Percentiles rank a stretch among this genome's conserved stretches.
These are phyloP conservation scores for Drosophila anomalata DNA, from an alignment of 2,888 invertebrate species.

Conservation along the genomic window DNA sequence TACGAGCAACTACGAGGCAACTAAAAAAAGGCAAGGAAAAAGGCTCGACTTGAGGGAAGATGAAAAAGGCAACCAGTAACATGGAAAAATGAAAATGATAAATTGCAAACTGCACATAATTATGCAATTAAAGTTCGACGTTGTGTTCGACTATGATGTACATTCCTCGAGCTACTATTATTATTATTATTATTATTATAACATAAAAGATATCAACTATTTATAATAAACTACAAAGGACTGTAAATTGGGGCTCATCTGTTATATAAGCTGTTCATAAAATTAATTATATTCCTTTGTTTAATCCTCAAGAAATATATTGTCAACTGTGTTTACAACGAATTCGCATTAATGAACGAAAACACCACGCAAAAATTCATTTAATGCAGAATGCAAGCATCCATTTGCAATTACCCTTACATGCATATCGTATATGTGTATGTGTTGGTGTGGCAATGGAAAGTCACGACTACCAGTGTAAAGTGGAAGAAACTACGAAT, in stretches of 20 bases:
- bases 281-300: not conserved
- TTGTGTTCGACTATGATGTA: conserved; percentile 55
- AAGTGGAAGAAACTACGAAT: conserved; percentile 71
- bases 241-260: not conserved
- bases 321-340: conserved; percentile 18
- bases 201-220: no score
- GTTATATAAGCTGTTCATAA: not conserved
- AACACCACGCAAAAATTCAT: conserved; percentile 26
- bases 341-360: conserved; percentile 45
- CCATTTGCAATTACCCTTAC: conserved; percentile 14
- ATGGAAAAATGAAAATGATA: conserved; percentile 83
- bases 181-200: conserved; percentile 57
- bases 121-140: conserved; percentile 84
- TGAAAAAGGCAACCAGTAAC: conserved; percentile 74
- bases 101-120: conserved; percentile 84
- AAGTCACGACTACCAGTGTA: conserved; percentile 6
- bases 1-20: conserved; percentile 23
- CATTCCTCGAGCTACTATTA: conserved; percentile 43
- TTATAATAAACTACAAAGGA: conserved; percentile 11
- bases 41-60: conserved; percentile 48
- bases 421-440: conserved; percentile 1
- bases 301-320: not conserved
- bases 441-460: not conserved
- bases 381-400: conserved; percentile 44
- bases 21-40: conserved; percentile 4